Evolutionary conservation across 1,140 invertebrate genomes (phyloP).

Genomic region (Antheraea mylitta): DNA sequence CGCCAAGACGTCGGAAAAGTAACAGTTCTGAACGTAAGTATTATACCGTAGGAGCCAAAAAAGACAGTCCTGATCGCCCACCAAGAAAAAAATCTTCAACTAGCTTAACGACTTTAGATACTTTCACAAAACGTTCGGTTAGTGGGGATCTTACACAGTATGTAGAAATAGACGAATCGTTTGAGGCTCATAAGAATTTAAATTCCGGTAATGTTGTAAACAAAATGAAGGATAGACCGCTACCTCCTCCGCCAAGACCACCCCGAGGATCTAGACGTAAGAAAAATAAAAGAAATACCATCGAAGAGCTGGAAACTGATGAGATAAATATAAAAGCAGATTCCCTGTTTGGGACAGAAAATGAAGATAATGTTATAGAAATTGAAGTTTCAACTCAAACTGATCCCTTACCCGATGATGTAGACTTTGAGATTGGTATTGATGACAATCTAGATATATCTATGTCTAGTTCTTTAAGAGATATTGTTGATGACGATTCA

Average conservation of each 20-base stretch:
- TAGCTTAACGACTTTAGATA: slow-evolving; percentile 73
- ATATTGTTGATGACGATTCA: slow-evolving; percentile 64
- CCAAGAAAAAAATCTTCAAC: slow-evolving; percentile 78
- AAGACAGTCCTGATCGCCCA: slow-evolving; percentile 64
- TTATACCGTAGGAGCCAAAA: slow-evolving; percentile 82
- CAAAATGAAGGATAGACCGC: slow-evolving; percentile 89
- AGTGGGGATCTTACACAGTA: slow-evolving; percentile 79
- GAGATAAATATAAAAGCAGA: slow-evolving; percentile 24
- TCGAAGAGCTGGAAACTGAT: slow-evolving; percentile 43
- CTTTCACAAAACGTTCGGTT: slow-evolving; percentile 58
- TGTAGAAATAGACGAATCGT: slow-evolving; percentile 81
- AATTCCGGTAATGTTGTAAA: slow-evolving; percentile 85
- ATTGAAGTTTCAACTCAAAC: slow-evolving; percentile 89
- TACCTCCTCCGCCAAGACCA: slow-evolving; percentile 90
- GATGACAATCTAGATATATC: slow-evolving; percentile 75
- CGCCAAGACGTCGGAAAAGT: slow-evolving; percentile 59
- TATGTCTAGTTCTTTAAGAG: slow-evolving; percentile 65
- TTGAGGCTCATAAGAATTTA: slow-evolving; percentile 79
- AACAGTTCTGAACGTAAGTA: slow-evolving; percentile 81
- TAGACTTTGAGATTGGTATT: slow-evolving; percentile 83
- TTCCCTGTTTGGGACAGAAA: slow-evolving; percentile 21
- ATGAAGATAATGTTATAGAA: slow-evolving; percentile 75
- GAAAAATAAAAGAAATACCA: slow-evolving; percentile 54
- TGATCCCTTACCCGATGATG: slow-evolving; percentile 88
- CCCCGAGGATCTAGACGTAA: slow-evolving; percentile 80